Evolutionary conservation across 1,140 invertebrate genomes (phyloP).

Genomic region (Zophobas atratus): DNA sequence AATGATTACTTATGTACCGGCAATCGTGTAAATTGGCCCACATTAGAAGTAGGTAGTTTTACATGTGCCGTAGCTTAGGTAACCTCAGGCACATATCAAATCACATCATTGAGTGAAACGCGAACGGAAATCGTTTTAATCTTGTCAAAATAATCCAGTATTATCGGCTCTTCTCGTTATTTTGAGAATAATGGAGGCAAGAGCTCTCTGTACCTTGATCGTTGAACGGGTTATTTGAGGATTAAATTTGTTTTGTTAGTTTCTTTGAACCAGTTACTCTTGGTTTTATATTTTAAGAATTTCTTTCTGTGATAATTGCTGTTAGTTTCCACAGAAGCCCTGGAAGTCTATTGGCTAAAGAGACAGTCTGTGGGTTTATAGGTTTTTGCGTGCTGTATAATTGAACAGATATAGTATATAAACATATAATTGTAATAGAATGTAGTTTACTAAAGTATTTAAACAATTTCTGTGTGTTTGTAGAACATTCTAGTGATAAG

Average conservation of each 20-base stretch:
- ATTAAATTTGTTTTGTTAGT: slow-evolving; percentile 53
- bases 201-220: slow-evolving; percentile 34
- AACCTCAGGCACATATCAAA: slow-evolving; percentile 35
- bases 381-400: slow-evolving; percentile 54
- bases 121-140: slow-evolving; percentile 28
- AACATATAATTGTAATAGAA: slow-evolving; percentile 59
- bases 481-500: slow-evolving; percentile 51
- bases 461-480: slow-evolving; percentile 60
- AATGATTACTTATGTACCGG: slow-evolving; percentile 31
- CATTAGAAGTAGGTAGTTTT: slow-evolving; percentile 28
- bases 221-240: slow-evolving; percentile 46
- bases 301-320: slow-evolving; percentile 63
- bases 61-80: slow-evolving; percentile 41
- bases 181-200: slow-evolving; percentile 47
- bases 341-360: slow-evolving; percentile 28
- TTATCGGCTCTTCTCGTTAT: slow-evolving; percentile 52
- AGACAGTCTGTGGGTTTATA: slow-evolving; percentile 45
- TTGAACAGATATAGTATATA: slow-evolving; percentile 53
- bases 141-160: slow-evolving; percentile 45
- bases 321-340: slow-evolving; percentile 61
- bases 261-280: slow-evolving; percentile 48
- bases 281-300: slow-evolving; percentile 60
- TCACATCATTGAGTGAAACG: slow-evolving; percentile 2
- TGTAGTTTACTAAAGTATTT: slow-evolving; percentile 61
- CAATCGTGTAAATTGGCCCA: slow-evolving; percentile 42